These are phyloP conservation scores for Drosophila busckii DNA, from an alignment of 1,140 invertebrate species.

Conservation along the genomic window DNA sequence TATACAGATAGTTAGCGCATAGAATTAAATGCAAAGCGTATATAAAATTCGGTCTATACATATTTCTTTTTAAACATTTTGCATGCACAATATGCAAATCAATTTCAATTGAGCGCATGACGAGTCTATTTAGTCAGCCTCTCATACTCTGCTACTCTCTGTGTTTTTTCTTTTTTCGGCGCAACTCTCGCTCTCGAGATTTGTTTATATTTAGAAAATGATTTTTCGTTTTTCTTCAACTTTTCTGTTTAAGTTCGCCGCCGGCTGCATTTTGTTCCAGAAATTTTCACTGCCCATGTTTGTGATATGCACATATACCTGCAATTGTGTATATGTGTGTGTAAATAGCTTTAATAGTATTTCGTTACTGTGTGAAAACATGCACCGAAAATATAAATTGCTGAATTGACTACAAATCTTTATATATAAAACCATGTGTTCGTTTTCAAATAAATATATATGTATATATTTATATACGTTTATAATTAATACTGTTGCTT, in stretches of 20 bases:
- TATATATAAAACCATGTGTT: slow-evolving; percentile 6
- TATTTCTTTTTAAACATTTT: slow-evolving; percentile 7
- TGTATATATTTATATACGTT: slow-evolving; percentile 14
- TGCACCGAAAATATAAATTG: slow-evolving; percentile 9
- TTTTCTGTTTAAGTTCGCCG: slow-evolving; percentile 63
- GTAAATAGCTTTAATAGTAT: background rate
- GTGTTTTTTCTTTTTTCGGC: slow-evolving; percentile 1
- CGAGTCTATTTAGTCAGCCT: slow-evolving; percentile 5
- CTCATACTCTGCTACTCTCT: background rate
- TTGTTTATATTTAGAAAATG: slow-evolving; percentile 71
- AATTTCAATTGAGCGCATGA: slow-evolving; percentile 47
- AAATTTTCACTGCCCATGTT: slow-evolving; percentile 47
- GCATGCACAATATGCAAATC: slow-evolving; percentile 40
- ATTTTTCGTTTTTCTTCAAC: slow-evolving; percentile 63
- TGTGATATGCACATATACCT: too few relatives aligned
- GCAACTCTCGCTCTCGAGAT: slow-evolving; percentile 30
- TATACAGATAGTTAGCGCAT: too few relatives aligned
- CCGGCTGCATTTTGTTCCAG: slow-evolving; percentile 72
- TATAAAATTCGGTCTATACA: too few relatives aligned
- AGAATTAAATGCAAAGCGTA: too few relatives aligned
- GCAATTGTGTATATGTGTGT: background rate
- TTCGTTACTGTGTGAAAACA: slow-evolving; percentile 21
- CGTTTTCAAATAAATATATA: slow-evolving; percentile 6
- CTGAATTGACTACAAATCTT: slow-evolving; percentile 13
- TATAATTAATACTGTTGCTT: slow-evolving; percentile 22